Conservation (phyloP, 2,797 vertebrate species). For the Chiroxiphia lanceolata region DNA sequence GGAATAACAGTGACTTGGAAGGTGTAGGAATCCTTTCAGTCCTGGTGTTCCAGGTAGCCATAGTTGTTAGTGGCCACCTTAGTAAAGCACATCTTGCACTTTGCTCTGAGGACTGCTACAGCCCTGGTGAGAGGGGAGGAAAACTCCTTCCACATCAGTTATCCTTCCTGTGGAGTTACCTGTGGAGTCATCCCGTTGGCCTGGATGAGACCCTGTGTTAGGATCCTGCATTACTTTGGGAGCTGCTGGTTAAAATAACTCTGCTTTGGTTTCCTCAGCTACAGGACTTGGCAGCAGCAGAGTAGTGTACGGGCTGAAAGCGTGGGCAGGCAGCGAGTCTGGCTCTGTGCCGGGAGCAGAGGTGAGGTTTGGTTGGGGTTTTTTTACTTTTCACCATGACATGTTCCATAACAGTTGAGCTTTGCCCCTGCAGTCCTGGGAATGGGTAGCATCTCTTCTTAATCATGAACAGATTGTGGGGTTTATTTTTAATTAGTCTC, state of each 20-base stretch:
- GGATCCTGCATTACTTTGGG: not conserved
- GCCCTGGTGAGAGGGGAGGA: not conserved
- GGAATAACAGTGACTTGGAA: not conserved
- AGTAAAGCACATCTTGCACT: not conserved
- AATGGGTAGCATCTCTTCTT: not conserved
- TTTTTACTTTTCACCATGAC: not conserved
- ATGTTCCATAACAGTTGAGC: not conserved
- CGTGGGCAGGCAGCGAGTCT: not conserved
- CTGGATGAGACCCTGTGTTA: not conserved
- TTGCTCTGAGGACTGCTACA: not conserved
- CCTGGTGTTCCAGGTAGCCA: not conserved
- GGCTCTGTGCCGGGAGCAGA: not conserved
- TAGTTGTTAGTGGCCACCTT: not conserved
- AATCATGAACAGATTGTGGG: not conserved
- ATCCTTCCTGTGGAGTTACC: not conserved
- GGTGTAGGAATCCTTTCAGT: not conserved
- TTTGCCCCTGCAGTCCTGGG: not conserved
- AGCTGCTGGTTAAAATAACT: not conserved
- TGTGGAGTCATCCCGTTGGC: not conserved
- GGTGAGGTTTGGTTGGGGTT: not conserved
- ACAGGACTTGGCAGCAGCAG: not conserved
- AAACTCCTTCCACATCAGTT: not conserved
- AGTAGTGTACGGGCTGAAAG: not conserved
- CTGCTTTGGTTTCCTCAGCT: conserved; percentile 7
- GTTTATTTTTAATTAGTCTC: not conserved